A percentile compares a stretch with the other conserved stretches of the same genome.
phyloP scores from a whole-genome alignment of 2,797 vertebrate species.

The Danio aesculapii region DNA sequence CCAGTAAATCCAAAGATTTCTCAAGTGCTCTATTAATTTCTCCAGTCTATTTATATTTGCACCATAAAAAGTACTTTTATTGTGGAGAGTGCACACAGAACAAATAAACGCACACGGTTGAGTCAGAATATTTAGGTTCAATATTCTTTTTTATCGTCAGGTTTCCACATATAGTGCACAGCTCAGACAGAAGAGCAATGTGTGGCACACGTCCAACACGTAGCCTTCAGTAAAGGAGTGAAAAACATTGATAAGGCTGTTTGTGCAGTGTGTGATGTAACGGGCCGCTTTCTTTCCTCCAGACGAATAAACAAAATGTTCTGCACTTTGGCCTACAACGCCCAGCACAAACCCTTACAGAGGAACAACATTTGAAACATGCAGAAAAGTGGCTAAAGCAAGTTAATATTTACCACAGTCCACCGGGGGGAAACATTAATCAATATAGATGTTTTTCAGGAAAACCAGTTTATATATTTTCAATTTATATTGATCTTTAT shows the following conservation, averaged over 20 bases:
- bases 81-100: no score
- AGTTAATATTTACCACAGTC: slow-evolving; percentile 57
- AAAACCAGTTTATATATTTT: neutral
- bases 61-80: no score
- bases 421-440: neutral
- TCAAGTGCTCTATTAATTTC: no score
- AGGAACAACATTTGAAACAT: slow-evolving; percentile 16
- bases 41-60: no score
- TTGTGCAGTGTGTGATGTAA: slow-evolving; percentile 61
- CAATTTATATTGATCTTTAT: no score
- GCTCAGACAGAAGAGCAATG: neutral
- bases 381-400: slow-evolving; percentile 1
- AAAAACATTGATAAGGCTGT: slow-evolving; percentile 63
- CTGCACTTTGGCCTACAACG: slow-evolving; percentile 46
- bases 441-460: neutral
- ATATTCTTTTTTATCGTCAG: neutral
- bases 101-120: no score
- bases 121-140: neutral
- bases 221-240: slow-evolving; percentile 46
- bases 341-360: slow-evolving; percentile 15
- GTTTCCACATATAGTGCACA: neutral
- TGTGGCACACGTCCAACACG: slow-evolving; percentile 10
- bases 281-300: slow-evolving; percentile 26
- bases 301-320: slow-evolving; percentile 54
- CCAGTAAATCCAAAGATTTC: no score